These are phyloP conservation scores for Octomys mimax DNA, from an alignment of 2,797 vertebrate genomes.

Conservation along the genomic window DNA sequence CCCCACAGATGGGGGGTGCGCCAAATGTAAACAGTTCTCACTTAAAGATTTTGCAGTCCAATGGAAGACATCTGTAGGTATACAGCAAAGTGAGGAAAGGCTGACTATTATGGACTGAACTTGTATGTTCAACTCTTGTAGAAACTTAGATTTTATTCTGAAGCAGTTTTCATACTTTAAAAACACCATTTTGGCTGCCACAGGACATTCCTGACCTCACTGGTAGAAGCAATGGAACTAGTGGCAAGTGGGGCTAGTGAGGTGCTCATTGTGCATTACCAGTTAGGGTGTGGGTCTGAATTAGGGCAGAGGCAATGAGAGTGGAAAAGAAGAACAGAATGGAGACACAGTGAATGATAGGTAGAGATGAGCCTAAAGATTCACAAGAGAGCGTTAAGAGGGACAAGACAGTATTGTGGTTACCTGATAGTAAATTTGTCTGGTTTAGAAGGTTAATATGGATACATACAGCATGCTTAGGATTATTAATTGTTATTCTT, in stretches of 20 bases:
- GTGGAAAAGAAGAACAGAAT: background rate
- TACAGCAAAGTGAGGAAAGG: background rate
- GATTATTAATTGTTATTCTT: constrained; percentile 2
- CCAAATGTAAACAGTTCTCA: background rate
- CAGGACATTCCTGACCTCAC: background rate
- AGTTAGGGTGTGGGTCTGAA: background rate
- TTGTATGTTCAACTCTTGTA: background rate
- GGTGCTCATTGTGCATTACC: background rate
- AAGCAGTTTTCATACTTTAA: constrained; percentile 14
- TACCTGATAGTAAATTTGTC: background rate
- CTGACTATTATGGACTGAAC: background rate
- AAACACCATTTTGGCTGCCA: background rate
- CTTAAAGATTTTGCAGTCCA: background rate
- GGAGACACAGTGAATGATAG: background rate
- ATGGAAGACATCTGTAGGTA: background rate
- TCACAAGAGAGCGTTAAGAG: background rate
- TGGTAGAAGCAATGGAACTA: background rate
- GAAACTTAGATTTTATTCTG: constrained; percentile 29
- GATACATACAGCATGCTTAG: background rate
- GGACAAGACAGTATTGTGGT: background rate
- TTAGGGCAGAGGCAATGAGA: background rate
- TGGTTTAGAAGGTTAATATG: background rate
- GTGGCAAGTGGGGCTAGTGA: background rate
- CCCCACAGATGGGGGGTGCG: background rate
- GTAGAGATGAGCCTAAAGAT: background rate